Base-by-base conservation (phyloP, 2,797 vertebrate species). In the Cyclopterus lumpus region DNA sequence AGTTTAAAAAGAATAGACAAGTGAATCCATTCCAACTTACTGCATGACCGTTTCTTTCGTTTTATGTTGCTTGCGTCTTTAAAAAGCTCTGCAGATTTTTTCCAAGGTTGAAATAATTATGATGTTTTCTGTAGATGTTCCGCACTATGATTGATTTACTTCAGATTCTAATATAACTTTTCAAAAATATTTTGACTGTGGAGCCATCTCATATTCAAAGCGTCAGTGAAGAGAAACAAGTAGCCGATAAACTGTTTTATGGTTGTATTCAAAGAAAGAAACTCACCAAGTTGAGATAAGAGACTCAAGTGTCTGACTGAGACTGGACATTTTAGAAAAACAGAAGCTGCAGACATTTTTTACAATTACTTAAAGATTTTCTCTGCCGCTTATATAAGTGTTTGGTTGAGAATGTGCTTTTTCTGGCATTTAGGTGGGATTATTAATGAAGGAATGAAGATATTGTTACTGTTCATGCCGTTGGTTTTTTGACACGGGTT, bases 21-120 rank as follows among this genome's bases (percentile, higher is more conserved):
- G 42, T 30, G 20, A 44, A 75, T 73, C 1, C 81, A 87, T 88
- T 90, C 87, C 84, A 65, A 5, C 60, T 68, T 16, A 72, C 46
- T 67, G 22, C 26, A n/a, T 8, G 38, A 63, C 40, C n/a, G n/a
- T n/a, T 64, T 70, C 44, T 46, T 55, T 58, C 8, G 55, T 38
- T 55, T 40, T 14, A 51, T n/a, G 3, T 67, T 12, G 9, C 8
- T 62, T 10, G 15, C 46, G 30, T 9, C 6, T 68, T 72, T 46
- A 5, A 72, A 66, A 42, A 28, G 22, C 2, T 1, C n/a, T 67
- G 24, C 40, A 63, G 11, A 30, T 64, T 54, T 38, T 38, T 42
- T 63, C 70, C 3, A 65, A n/a, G 8, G 14, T 55, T 60, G 26
- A 30, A n/a, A n/a, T 42, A 9, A 57, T 40, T 26, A 57, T 38